Base-by-base conservation (phyloP, 2,797 vertebrate genomes). In the Clangula hyemalis region DNA sequence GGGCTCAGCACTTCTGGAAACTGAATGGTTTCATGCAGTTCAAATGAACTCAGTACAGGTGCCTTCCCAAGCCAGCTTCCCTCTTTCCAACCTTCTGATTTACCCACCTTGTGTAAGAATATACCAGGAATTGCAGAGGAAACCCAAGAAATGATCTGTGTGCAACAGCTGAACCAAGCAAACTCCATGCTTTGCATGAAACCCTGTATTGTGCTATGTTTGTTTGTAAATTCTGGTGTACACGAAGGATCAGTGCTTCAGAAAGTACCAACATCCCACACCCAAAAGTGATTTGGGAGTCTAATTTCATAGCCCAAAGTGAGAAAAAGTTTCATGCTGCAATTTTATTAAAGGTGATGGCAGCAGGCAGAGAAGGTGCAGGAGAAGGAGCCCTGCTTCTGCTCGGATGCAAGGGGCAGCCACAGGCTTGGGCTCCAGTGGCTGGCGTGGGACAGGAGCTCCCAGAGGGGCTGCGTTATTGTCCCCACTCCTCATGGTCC, bases 171-270 rank as follows among this genome's bases (percentile, higher is more conserved):
- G 61, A 96, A 85, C 25, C 57, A 83, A 91, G 81, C 17, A 76
- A 94, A 92, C 76, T 80, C 72, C 51, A 28, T 77, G 72, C 89
- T 95, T 97, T 79, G 41, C 49, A 68, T 94, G 38, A 87, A 92
- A 92, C 94, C 62, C 62, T 89, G 27, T 69, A 83, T 82, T 43
- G 22, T 45, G n/a, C 70, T 88, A 53, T 41, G 72, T 74, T 77
- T 89, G 68, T 51, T 89, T 20, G 47, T 38, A 82, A 95, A 89
- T 94, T 94, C 71, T 4, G 0, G 51, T 57, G 39, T 51, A 45
- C 65, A 39, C 5, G 1, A 83, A 82, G 39, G 68, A 76, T 58
- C 30, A 34, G 5, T 13, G 49, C 85, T 62, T 62, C 77, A 94
- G 74, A 73, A 85, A 71, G 54, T n/a, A 66, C 60, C 53, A 54